Evolutionary conservation across 2,113 vertebrate genomes (phyloP).

Genomic region (Nothoprocta perdicaria): DNA sequence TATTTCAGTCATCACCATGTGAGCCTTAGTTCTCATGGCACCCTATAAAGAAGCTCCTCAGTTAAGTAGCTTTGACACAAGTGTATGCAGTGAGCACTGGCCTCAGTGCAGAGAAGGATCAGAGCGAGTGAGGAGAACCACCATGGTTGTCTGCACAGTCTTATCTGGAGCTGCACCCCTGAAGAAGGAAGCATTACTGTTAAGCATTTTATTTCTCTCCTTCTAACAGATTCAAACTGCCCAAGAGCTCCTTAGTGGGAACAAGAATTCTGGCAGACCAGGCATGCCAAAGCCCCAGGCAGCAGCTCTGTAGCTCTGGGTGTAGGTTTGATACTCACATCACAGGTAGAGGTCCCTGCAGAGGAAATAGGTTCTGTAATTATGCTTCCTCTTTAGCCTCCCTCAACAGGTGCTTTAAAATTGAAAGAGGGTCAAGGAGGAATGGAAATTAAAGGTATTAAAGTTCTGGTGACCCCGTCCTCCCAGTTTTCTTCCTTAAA

Average conservation of each 20-base stretch:
- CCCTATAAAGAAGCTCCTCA: neutral
- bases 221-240: neutral
- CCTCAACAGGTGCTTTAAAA: neutral
- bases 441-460: neutral
- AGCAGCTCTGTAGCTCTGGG: neutral
- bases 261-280: neutral
- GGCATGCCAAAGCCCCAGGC: neutral
- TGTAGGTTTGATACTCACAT: neutral
- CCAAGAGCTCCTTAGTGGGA: neutral
- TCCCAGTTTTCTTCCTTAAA: neutral
- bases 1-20: neutral
- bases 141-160: neutral
- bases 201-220: neutral
- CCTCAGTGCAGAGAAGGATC: neutral
- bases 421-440: neutral
- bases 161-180: neutral
- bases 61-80: accelerated
- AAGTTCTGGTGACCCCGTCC: neutral
- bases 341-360: neutral
- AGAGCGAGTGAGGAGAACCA: neutral
- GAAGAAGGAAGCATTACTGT: neutral
- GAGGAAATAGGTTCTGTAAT: neutral
- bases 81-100: accelerated
- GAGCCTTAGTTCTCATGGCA: neutral
- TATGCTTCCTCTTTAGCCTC: neutral